Evolutionary conservation across 2,797 vertebrate genomes (phyloP).

Genomic region (Neomorphus geoffroyi): DNA sequence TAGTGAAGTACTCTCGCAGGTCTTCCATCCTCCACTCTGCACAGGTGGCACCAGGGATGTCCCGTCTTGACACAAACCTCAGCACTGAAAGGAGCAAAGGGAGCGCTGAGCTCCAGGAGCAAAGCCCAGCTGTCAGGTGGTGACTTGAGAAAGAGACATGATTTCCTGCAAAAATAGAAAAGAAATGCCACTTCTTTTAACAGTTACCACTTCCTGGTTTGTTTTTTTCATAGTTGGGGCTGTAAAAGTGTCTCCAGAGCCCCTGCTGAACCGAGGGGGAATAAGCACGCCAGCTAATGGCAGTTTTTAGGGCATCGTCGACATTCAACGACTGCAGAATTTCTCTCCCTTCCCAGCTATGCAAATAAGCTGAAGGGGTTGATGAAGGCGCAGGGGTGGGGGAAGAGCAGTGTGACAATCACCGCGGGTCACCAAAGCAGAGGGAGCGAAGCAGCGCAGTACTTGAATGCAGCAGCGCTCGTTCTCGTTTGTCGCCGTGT

Average conservation of each 20-base stretch:
- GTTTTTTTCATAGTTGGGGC: neutral
- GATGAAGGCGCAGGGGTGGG: neutral
- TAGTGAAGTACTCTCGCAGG: neutral
- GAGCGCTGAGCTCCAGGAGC: neutral
- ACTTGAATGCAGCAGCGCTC: neutral
- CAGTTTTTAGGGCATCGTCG: neutral
- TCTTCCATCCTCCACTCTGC: neutral
- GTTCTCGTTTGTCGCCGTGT: accelerated
- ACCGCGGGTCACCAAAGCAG: neutral
- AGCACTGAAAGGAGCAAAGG: neutral
- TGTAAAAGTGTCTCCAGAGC: neutral
- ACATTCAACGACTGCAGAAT: neutral
- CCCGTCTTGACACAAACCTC: neutral
- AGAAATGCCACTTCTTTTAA: neutral
- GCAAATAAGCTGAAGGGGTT: neutral
- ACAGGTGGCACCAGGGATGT: accelerated
- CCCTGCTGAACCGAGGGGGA: neutral
- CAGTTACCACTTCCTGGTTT: neutral
- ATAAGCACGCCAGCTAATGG: neutral
- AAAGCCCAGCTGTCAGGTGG: neutral
- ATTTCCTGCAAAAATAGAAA: neutral
- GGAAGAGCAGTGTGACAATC: constrained; percentile 2
- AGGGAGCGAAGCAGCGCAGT: neutral
- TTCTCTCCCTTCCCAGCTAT: neutral
- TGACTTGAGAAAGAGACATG: neutral